Evolutionary conservation across 2,113 vertebrate species (phyloP).

Genomic region (Turnix velox): DNA sequence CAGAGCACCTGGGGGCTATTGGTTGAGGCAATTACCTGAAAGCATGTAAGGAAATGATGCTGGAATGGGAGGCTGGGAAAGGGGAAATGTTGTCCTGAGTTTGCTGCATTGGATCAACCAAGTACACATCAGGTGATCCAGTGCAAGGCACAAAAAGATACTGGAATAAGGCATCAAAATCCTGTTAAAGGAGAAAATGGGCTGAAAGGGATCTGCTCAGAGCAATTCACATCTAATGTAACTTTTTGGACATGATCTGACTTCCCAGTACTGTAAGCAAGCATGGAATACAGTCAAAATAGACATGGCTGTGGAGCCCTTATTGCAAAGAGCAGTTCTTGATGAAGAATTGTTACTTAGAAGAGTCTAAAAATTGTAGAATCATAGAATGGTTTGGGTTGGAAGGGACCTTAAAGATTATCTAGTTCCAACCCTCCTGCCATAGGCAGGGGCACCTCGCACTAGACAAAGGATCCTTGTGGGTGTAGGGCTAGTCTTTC

Average conservation of each 20-base stretch:
- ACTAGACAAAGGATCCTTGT: neutral
- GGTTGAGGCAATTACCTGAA: neutral
- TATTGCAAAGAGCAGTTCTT: neutral
- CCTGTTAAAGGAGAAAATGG: neutral
- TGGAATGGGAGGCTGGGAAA: neutral
- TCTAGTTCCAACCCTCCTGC: no score
- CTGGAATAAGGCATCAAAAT: neutral
- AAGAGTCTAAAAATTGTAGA: neutral
- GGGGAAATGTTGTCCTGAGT: neutral
- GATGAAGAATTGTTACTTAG: neutral
- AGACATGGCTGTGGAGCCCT: neutral
- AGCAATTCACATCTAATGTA: rapidly evolving
- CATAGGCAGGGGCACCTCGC: no score
- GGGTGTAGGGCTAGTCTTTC: neutral
- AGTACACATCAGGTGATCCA: neutral
- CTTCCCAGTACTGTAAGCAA: neutral
- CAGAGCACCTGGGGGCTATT: no score
- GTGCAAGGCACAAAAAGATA: neutral
- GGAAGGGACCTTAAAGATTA: no score
- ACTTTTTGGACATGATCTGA: neutral
- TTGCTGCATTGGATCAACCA: neutral
- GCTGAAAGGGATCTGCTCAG: neutral
- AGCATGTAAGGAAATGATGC: neutral
- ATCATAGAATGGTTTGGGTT: no score
- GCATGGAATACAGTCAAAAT: neutral